Evolutionary conservation across 2,797 vertebrate genomes (phyloP).

Genomic region (Squalus acanthias): DNA sequence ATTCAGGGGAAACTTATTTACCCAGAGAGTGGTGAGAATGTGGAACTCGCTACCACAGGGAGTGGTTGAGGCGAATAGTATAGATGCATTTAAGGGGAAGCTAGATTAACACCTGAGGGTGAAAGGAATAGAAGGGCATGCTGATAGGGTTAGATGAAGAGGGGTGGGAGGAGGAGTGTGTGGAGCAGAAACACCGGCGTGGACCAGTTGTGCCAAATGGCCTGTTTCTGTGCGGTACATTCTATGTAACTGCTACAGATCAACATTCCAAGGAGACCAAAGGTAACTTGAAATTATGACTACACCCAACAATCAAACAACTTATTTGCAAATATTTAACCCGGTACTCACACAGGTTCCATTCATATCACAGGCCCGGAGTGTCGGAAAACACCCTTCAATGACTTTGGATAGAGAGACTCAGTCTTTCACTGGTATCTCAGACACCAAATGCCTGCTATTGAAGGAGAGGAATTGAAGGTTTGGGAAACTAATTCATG

Average conservation of each 20-base stretch:
- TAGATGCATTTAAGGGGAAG: neutral
- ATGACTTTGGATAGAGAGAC: too few relatives aligned
- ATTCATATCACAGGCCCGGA: neutral
- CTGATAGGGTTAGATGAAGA: neutral
- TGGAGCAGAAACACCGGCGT: neutral
- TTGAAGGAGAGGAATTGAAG: neutral
- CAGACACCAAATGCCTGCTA: neutral
- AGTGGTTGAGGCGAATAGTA: neutral
- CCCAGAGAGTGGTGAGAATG: neutral
- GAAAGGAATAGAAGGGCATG: neutral
- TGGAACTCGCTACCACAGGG: neutral
- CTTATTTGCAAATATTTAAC: constrained; percentile 22
- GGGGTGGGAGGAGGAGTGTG: neutral
- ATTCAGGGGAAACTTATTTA: neutral
- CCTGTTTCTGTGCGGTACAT: neutral
- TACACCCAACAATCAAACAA: neutral
- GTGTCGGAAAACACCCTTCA: neutral
- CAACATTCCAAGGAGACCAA: neutral
- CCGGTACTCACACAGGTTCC: neutral
- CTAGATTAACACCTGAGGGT: neutral
- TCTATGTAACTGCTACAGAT: neutral
- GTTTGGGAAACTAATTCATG: neutral
- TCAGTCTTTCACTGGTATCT: too few relatives aligned
- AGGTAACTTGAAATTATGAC: neutral
- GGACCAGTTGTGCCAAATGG: neutral